phyloP scores from a whole-genome alignment of 2,888 invertebrate genomes.

The Troides aeacus region DNA sequence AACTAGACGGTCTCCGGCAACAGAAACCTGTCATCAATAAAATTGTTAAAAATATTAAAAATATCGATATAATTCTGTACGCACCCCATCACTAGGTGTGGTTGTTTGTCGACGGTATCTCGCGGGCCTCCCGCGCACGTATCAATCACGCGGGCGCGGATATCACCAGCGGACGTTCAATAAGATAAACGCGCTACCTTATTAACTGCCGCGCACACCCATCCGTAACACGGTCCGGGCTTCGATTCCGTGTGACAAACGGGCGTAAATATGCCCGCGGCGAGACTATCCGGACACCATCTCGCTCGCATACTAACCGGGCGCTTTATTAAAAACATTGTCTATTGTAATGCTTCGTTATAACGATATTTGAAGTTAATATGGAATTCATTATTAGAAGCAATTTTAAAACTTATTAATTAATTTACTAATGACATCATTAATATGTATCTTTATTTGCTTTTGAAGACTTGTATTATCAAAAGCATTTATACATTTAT shows the following conservation, averaged over 20 bases:
- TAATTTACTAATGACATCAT: too few relatives aligned
- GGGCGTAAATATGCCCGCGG: slow-evolving; percentile 29
- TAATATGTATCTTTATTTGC: too few relatives aligned
- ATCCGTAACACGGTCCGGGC: slow-evolving; percentile 43
- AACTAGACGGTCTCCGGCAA: too few relatives aligned
- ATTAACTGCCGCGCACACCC: slow-evolving; percentile 60
- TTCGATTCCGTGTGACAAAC: slow-evolving; percentile 28
- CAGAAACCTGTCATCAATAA: too few relatives aligned
- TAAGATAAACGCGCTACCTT: slow-evolving; percentile 70
- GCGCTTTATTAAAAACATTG: slow-evolving; percentile 15
- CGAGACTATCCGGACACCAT: slow-evolving; percentile 24
- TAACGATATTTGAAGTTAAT: too few relatives aligned
- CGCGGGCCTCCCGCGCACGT: slow-evolving; percentile 47
- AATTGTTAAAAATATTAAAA: not conserved
- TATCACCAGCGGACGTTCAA: slow-evolving; percentile 47
- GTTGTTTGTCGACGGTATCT: slow-evolving; percentile 68
- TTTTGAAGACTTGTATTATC: too few relatives aligned
- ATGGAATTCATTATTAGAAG: too few relatives aligned
- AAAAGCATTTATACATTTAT: too few relatives aligned
- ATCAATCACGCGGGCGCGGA: slow-evolving; percentile 60
- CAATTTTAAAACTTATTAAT: too few relatives aligned
- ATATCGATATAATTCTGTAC: not conserved
- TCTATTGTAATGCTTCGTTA: not conserved
- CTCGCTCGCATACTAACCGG: slow-evolving; percentile 10
- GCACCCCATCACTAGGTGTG: slow-evolving; percentile 42